Evolutionary conservation across 2,888 invertebrate species (phyloP).

Genomic region (Chydorus sphaericus): DNA sequence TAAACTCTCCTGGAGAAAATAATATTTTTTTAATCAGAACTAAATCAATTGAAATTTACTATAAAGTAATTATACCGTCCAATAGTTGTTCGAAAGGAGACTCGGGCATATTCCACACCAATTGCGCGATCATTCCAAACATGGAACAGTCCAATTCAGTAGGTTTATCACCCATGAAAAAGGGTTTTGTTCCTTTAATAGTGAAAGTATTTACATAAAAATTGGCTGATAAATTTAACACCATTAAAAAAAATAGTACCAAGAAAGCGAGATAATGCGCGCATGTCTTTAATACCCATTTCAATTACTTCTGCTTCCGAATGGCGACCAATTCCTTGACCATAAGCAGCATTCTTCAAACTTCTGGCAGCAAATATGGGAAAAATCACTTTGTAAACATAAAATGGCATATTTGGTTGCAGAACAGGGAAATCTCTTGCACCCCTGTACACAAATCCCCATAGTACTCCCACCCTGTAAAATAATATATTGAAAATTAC

Average conservation of each 20-base stretch:
- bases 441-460: slow-evolving; percentile 21
- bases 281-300: slow-evolving; percentile 17
- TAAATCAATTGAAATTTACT: no score
- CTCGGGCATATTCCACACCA: slow-evolving; percentile 24
- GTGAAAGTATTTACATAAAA: neutral
- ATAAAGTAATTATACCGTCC: slow-evolving; percentile 19
- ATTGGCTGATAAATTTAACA: neutral
- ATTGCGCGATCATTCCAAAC: slow-evolving; percentile 29
- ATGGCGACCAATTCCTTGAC: slow-evolving; percentile 21
- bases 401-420: no score
- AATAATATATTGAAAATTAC: no score
- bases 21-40: no score
- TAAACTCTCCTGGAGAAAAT: no score
- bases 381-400: no score
- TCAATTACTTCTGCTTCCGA: slow-evolving; percentile 17
- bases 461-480: slow-evolving; percentile 20
- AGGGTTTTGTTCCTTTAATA: slow-evolving; percentile 19
- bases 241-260: slow-evolving; percentile 17
- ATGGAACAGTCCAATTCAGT: slow-evolving; percentile 27
- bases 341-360: slow-evolving; percentile 18
- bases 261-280: slow-evolving; percentile 18
- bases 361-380: slow-evolving; percentile 15
- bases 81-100: slow-evolving; percentile 22
- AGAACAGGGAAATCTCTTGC: slow-evolving; percentile 18
- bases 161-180: slow-evolving; percentile 20